Evolutionary conservation across 2,113 vertebrate genomes (phyloP), one percentile per base, ranked within the genome.

Genomic region (Ctenomys sociabilis): DNA sequence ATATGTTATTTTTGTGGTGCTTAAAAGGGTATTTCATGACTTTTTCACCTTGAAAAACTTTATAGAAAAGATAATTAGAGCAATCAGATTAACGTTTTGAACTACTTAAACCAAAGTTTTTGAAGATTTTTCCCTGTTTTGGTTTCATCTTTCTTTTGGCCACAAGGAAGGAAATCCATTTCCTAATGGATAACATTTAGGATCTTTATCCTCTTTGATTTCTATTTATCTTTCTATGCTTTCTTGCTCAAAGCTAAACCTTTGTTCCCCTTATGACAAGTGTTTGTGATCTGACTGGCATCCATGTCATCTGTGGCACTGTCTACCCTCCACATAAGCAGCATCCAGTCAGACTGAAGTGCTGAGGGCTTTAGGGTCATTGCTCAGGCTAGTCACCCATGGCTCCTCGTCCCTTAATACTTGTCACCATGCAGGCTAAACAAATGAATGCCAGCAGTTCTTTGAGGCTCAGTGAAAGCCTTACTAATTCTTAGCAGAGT

Each of bases 171-270:
- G 93, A 59, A 68, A 84, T 26, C 0, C 52, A 32, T 81, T 85
- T 3, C 12, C 83, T 92, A 59, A 52, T 26, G 59, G 78, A 77
- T 77, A 80, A 43, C 17, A 13, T 68, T 93, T 83, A 83, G 13
- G 4, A 81, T 91, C 17, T 89, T 87, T 83, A 49, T 95, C 22
- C 63, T 96, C 32, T 93, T 54, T 68, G 35, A 83, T 80, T 83
- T 94, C 90, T 49, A 32, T 92, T 93, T 72, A 57, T 0, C 1
- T 78, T 75, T 70, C 78, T 61, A 32, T 59, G 19, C n/a, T 54
- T 37, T 24, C 43, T 64, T 85, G 37, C 21, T 70, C 7, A 70
- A 70, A 70, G 35, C 68, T 70, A 70, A 70, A n/a, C 68, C 13
- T 43, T 85, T 72, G 61, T 30, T 22, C 17, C 8, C 7, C 4